Evolutionary conservation across 2,888 invertebrate genomes (phyloP), one percentile per base, ranked within the genome.

Genomic region (Tineola bisselliella): DNA sequence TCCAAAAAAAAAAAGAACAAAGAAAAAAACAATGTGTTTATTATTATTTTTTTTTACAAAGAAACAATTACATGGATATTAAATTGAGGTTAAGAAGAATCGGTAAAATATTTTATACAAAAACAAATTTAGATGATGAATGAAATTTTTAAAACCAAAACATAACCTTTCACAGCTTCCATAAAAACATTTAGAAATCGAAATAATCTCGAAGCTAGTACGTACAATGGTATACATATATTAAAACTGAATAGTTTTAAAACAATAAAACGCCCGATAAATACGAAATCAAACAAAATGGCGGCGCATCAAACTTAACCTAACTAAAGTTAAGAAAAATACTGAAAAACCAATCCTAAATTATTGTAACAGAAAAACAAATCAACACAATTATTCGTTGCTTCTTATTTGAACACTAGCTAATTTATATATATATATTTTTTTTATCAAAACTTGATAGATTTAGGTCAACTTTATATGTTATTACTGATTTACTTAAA

Each of bases 261-360:
- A 38, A 38, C 10, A 38, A 25, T 25, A 25, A 44, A 44, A 44
- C 44, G 13, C n/a, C 44, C 8, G 44, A 8, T 48, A 48, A 48
- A 38, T 38, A 6, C 10, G 10, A 38, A 48, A 48, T 66, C 66
- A 66, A 67, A 63, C 60, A 70, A 68, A 73, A 76, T 74, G 71
- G 74, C 72, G 67, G 65, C 63, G 63, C 70, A 72, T 67, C 65
- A 61, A 72, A 72, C 67, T 69, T 75, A 74, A 66, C 48, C 48
- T 48, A 48, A 48, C 48, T 13, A 70, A 66, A 64, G 68, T 74
- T 67, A 70, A 74, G 71, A 68, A 66, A 70, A 70, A 82, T 81
- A 79, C 78, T 80, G 79, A 69, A 38, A 15, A 76, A 75, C 72
- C 74, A 69, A 77, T 70, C 38, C n/a, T 12, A 12, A 10, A 38